Base-by-base conservation (phyloP, 2,888 invertebrate species). In the Patella depressa region DNA sequence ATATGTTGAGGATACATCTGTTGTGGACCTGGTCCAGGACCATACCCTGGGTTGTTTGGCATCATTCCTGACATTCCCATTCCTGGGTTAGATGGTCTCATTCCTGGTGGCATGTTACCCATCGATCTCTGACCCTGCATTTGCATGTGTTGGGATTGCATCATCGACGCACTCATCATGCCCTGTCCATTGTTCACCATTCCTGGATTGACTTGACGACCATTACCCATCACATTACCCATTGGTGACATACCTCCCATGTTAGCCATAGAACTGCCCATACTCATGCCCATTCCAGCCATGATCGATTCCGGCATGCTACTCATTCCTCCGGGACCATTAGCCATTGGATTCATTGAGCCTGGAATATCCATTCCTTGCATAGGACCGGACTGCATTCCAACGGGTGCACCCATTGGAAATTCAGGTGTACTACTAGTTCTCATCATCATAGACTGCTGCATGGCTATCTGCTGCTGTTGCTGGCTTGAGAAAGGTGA, bases 1-100 rank as follows among this genome's bases (percentile, higher is more conserved):
- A 90, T 80, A 84, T 90, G 90, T 80, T 90, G 90, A 79, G 90
- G 90, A 82, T 90, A 90, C 80, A 89, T 89, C 77, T 90, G 89
- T 81, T 86, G 90, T 74, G 89, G 89, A 55, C 86, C 84, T 72
- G 82, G 83, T 17, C 81, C 76, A 2, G 77, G 75, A 17, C 77
- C 75, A 24, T 15, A 14, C 12, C 57, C 74, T 17, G 75, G 77
- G 15, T 65, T 74, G 29, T 78, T 77, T 14, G 79, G 75, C 79
- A 81, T 78, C 34, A 82, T 84, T n/a, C 83, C 83, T 5, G 85
- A 79, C 82, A 87, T 85, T 79, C 85, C 80, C 85, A 85, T 86
- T 19, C 83, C 84, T 11, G 81, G 81, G 70, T 81, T 80, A 19
- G 81, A 76, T 72, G 84, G 85, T 72, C 79, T 75, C 69, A 83